Evolutionary conservation across 2,888 invertebrate genomes (phyloP), one percentile per base, ranked within the genome.

Genomic region (Notocelia uddmanniana): DNA sequence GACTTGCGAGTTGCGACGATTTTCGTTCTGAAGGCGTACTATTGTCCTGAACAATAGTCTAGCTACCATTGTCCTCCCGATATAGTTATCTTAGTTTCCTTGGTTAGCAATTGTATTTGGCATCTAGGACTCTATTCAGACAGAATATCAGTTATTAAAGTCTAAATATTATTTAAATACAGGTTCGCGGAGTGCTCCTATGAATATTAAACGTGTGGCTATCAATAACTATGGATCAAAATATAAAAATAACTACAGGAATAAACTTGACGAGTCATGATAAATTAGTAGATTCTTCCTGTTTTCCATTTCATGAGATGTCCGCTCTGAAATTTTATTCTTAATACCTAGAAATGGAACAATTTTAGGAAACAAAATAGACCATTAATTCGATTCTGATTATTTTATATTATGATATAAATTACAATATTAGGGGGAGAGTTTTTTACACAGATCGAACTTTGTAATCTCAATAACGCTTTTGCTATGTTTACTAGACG

Each of bases 31-130:
- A 11, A 23, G 6, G n/a, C 59, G 48, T 23, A 8, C 57, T 19
- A 68, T 72, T 72, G 67, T 72, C 62, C 34, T 21, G 55, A 60
- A 72, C 72, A 72, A 72, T 72, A 48, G 67, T 54, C 70, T 67
- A 62, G 23, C 48, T 21, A 18, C 67, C 68, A 68, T 72, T 72
- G 72, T 72, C 55, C 66, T 37, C 62, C 72, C 37, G 62, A 72
- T 72, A 67, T 60, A 69, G 69, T 21, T 34, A 72, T 48, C 62
- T 21, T 57, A 11, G 57, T 69, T 63, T 48, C 62, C 48, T 68
- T 58, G 34, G 34, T 55, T 60, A 19, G 41, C 67, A 50, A 62
- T 55, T 68, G 50, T 62, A 50, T 67, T 62, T 62, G 72, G 67
- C 37, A 48, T 54, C 59, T 54, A 45, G 26, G n/a, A 55, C 34